These are phyloP conservation scores for Carassius carassius DNA, from an alignment of 2,113 vertebrate genomes.

Conservation along the genomic window DNA sequence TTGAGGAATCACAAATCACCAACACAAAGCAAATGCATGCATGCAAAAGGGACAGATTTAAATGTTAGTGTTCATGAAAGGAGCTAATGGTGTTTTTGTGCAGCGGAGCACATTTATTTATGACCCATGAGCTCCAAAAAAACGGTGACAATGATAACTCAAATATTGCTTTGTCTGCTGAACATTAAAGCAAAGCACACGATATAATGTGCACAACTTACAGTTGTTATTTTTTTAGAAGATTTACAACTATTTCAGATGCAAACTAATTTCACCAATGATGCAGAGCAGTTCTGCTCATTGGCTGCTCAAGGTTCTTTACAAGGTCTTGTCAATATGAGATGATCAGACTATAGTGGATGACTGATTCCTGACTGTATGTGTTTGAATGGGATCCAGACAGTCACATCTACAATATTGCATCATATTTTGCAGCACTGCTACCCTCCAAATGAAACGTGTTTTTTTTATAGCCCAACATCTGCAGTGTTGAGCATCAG, in stretches of 20 bases:
- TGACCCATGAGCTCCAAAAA: neutral
- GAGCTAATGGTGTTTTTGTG: neutral
- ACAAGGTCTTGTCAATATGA: neutral
- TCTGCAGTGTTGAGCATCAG: conserved; percentile 44
- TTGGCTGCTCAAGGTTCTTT: neutral
- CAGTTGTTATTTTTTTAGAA: neutral
- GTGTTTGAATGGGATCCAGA: neutral
- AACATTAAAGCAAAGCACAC: neutral
- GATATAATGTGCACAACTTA: neutral
- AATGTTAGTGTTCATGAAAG: neutral
- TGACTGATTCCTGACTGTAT: neutral
- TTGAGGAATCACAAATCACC: neutral
- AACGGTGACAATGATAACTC: conserved; percentile 1
- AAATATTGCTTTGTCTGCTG: neutral
- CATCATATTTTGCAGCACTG: conserved; percentile 40
- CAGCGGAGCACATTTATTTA: neutral
- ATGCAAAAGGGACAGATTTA: neutral
- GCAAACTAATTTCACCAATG: no score
- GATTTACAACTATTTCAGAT: neutral
- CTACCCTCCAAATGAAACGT: conserved; percentile 38
- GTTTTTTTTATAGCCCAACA: conserved; percentile 24
- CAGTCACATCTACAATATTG: neutral
- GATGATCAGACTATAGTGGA: neutral
- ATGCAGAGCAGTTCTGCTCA: neutral
- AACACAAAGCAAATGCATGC: neutral